Conservation (phyloP, 1,140 invertebrate genomes). For the Fopius arisanus region DNA sequence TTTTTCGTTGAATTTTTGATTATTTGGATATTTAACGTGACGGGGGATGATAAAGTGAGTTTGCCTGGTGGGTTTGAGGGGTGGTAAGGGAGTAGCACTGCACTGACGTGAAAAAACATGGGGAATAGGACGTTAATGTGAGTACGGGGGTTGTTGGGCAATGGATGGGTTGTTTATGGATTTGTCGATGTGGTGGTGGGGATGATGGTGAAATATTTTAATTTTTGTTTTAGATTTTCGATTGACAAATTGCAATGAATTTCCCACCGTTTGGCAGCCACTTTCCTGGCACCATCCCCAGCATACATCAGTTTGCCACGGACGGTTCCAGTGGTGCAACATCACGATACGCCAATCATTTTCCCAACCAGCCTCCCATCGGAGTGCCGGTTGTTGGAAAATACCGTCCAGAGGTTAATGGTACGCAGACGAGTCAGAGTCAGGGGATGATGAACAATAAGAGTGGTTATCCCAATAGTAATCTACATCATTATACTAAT, state of each 20-base stretch:
- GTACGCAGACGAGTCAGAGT: slow-evolving; percentile 58
- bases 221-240: slow-evolving; percentile 49
- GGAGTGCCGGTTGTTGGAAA: slow-evolving; percentile 63
- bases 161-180: background rate
- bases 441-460: slow-evolving; percentile 65
- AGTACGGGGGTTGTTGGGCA: slow-evolving; percentile 47
- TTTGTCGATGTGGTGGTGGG: too few relatives aligned
- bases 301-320: slow-evolving; percentile 71
- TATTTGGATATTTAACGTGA: too few relatives aligned
- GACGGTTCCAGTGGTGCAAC: slow-evolving; percentile 64
- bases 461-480: slow-evolving; percentile 57
- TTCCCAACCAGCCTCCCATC: slow-evolving; percentile 63
- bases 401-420: slow-evolving; percentile 61
- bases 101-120: slow-evolving; percentile 40
- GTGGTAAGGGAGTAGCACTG: slow-evolving; percentile 25
- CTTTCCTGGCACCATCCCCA: slow-evolving; percentile 70
- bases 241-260: slow-evolving; percentile 68
- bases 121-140: slow-evolving; percentile 50
- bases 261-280: slow-evolving; percentile 73
- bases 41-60: background rate
- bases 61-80: background rate
- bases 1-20: slow-evolving; percentile 33
- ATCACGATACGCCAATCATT: slow-evolving; percentile 62
- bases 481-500: slow-evolving; percentile 63
- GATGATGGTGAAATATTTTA: background rate